Percentiles rank a stretch among this genome's conserved stretches.
Conservation (phyloP, 2,113 vertebrate species). For the Seriola dumerili region DNA sequence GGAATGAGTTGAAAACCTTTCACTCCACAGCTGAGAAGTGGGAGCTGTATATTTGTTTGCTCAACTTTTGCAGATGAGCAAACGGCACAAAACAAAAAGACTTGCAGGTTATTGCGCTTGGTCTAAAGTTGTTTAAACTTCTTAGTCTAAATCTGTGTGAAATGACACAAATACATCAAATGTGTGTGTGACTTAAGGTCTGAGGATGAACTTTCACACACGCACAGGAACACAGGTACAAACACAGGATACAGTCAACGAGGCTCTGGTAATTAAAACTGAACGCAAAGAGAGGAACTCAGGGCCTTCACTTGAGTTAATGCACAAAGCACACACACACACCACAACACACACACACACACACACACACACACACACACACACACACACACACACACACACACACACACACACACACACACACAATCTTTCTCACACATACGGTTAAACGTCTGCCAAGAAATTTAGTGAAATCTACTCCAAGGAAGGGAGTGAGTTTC, state of each 20-base stretch:
- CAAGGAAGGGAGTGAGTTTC: slow-evolving; percentile 55
- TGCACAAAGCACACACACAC: not conserved
- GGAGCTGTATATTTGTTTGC: too few species aligned
- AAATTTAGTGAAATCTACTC: slow-evolving; percentile 15
- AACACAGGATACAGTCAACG: slow-evolving; percentile 56
- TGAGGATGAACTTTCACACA: not conserved
- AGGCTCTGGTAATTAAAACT: slow-evolving; percentile 52
- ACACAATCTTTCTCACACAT: not conserved
- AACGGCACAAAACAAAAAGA: too few species aligned
- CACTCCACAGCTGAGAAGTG: too few species aligned
- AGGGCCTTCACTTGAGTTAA: not conserved
- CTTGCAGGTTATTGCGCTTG: too few species aligned
- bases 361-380: not conserved
- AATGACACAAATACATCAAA: not conserved
- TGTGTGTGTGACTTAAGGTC: not conserved
- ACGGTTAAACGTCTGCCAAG: slow-evolving; percentile 7
- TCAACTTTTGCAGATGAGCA: too few species aligned
- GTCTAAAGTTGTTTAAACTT: not conserved
- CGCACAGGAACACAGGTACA: slow-evolving; percentile 24
- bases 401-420: not conserved
- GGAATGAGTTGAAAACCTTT: too few species aligned
- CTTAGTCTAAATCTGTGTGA: not conserved
- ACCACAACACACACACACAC: not conserved
- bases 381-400: not conserved
- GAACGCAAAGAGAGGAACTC: not conserved